Percentiles rank a stretch among this genome's conserved stretches.
Evolutionary conservation across 2,888 invertebrate genomes (phyloP).

Genomic region (Tenthredo notha): DNA sequence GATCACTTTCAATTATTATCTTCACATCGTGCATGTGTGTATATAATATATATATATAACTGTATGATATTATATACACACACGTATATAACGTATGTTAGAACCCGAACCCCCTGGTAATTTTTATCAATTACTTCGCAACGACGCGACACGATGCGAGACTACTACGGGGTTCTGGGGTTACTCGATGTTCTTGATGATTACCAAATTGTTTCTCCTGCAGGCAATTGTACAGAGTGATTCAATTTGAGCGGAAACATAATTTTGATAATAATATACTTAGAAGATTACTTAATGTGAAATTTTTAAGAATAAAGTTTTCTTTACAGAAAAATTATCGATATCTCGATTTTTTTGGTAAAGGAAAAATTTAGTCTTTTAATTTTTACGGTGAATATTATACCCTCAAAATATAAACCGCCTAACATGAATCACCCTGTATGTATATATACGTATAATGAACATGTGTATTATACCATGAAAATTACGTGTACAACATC

Average conservation of each 20-base stretch:
- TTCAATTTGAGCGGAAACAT: not conserved
- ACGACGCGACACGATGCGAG: constrained; percentile 11
- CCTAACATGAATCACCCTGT: too few species aligned
- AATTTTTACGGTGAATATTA: too few species aligned
- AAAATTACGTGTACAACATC: not conserved
- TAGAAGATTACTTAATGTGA: too few species aligned
- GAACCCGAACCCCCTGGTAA: not conserved
- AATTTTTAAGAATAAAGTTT: too few species aligned
- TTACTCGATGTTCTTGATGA: constrained; percentile 14
- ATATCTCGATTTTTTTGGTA: too few species aligned
- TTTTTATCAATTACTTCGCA: constrained; percentile 34
- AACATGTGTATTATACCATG: too few species aligned
- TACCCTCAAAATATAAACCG: too few species aligned
- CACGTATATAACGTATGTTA: not conserved
- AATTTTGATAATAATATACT: too few species aligned
- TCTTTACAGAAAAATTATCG: too few species aligned
- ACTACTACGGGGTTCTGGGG: constrained; percentile 10
- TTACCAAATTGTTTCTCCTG: constrained; percentile 12
- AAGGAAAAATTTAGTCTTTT: too few species aligned
- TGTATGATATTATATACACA: not conserved
- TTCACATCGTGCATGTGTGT: not conserved
- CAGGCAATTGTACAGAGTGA: not conserved
- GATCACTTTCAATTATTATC: constrained; percentile 43
- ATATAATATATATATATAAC: not conserved
- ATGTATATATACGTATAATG: too few species aligned